Evolutionary conservation across 64 coral and sea anemone genomes (phyloP), one percentile per base, ranked within the genome.

Genomic region (Cladopsammia gracilis): DNA sequence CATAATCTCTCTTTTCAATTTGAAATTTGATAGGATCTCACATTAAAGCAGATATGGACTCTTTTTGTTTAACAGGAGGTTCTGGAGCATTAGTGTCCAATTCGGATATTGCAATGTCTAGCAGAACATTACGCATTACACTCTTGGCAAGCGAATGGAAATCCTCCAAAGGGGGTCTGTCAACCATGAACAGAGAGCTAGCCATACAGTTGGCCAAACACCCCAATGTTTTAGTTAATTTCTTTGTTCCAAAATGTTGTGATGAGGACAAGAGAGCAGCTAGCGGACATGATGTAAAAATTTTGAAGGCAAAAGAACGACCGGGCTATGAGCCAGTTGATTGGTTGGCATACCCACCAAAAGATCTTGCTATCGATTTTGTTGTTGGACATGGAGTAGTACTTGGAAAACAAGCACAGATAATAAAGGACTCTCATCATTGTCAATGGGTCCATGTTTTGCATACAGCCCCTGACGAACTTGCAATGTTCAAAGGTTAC

Each of bases 131-230:
- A 54, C 12, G 53, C 53, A 56, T 56, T 56, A 73, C 71, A 13
- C 34, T 73, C 12, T 48, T 73, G 34, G 71, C 71, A 48, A 43
- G 44, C 9, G 71, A 73, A 73, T 73, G 71, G 71, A 73, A 48
- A 16, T 47, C 71, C 16, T 73, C 71, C 71, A 73, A 75, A 75
- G 72, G 72, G 0, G 72, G 72, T 48, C 46, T 75, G 3, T 75
- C 72, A 20, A 75, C 72, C 16, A 51, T 75, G 5, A 75, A 75
- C 46, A 48, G 46, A 49, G 47, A 75, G 44, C 6, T 75, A 19
- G 72, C 72, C 0, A 51, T 75, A 22, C 18, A 75, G 0, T 51
- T 75, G 44, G 72, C 72, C 10, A 20, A 75, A n/a, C 44, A 20
- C 1, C 46, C 72, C 16, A 51, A 75, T 49, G 46, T 49, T 0